Conservation (phyloP, 2,888 invertebrate species). For the Minunthozetes semirufus region DNA sequence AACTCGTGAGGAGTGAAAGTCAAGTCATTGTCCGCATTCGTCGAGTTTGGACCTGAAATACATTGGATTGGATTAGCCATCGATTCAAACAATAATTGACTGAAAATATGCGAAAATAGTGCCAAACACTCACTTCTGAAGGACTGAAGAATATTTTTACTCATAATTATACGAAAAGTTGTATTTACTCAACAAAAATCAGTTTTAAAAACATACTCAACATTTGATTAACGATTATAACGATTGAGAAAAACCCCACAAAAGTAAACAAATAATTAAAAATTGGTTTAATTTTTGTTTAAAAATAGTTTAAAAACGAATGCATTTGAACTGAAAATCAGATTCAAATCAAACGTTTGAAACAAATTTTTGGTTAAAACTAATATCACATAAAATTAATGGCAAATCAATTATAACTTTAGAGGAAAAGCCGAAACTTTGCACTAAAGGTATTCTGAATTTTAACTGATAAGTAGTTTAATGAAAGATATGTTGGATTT, state of each 20-base stretch:
- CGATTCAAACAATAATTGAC: background rate
- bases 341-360: no score
- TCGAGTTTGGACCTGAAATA: background rate
- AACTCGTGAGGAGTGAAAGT: background rate
- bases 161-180: background rate
- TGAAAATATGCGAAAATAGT: background rate
- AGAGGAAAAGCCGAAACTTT: no score
- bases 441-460: no score
- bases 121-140: background rate
- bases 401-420: no score
- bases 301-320: no score
- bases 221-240: background rate
- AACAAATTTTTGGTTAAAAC: no score
- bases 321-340: no score
- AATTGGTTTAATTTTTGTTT: background rate
- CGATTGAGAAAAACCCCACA: background rate
- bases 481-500: no score
- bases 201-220: background rate
- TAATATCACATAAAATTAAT: no score
- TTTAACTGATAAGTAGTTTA: no score
- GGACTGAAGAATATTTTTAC: background rate
- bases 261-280: background rate
- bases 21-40: conserved; percentile 12
- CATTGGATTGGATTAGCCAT: background rate
- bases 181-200: no score